phyloP scores from a whole-genome alignment of 1,140 invertebrate species.

The Oryctes rhinoceros region DNA sequence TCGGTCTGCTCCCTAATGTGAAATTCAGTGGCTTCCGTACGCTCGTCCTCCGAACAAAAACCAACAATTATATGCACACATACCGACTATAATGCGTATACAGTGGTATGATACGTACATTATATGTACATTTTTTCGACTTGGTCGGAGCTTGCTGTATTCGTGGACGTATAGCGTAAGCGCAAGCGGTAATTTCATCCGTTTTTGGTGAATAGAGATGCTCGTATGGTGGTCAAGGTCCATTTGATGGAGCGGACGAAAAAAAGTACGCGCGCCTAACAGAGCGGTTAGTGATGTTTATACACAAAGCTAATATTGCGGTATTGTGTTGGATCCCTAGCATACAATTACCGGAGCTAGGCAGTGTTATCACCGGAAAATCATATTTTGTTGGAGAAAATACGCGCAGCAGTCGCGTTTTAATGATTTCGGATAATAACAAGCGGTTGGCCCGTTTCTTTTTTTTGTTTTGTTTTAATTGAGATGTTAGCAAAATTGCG shows the following conservation, averaged over 20 bases:
- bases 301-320: too few species aligned
- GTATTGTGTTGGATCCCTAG: neutral
- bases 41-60: neutral
- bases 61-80: neutral
- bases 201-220: neutral
- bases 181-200: neutral
- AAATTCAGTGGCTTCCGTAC: neutral
- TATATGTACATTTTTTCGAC: neutral
- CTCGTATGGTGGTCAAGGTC: neutral
- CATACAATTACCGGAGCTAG: neutral
- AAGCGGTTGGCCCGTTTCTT: neutral
- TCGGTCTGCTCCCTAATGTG: neutral
- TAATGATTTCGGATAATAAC: neutral
- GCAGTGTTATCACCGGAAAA: neutral
- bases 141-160: neutral
- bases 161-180: neutral
- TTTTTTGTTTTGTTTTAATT: neutral
- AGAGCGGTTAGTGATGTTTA: neutral
- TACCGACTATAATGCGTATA: neutral
- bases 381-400: neutral
- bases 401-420: neutral
- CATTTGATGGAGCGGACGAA: neutral
- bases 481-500: neutral
- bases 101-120: neutral
- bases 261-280: neutral